Conservation (phyloP, 1,140 invertebrate genomes). For the Rhyacophila brunnea region DNA sequence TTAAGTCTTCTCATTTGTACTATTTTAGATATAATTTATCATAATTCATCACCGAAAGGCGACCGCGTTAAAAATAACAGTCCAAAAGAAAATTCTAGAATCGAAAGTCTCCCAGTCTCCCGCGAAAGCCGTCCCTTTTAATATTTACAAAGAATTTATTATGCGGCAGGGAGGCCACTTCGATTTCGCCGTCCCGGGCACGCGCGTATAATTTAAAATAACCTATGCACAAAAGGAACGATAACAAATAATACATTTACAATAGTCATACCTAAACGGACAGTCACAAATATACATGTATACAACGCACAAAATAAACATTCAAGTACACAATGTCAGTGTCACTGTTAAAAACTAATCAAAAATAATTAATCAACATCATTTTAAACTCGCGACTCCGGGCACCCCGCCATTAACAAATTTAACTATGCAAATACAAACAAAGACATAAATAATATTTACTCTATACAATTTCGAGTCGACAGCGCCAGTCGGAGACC, state of each 20-base stretch:
- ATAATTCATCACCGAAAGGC: not conserved
- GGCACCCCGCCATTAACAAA: constrained; percentile 1
- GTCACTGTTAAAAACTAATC: constrained; percentile 19
- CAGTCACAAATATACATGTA: constrained; percentile 34
- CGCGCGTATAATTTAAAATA: constrained; percentile 15
- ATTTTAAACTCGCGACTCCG: not conserved
- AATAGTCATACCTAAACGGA: constrained; percentile 29
- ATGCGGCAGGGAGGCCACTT: too few relatives aligned
- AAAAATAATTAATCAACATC: not conserved
- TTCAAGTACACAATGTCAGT: constrained; percentile 27
- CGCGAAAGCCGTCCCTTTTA: too few relatives aligned
- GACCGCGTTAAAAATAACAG: too few relatives aligned
- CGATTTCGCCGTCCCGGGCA: too few relatives aligned
- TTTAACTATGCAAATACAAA: constrained; percentile 12
- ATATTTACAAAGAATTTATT: too few relatives aligned
- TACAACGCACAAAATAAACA: constrained; percentile 33
- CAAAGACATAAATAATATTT: constrained; percentile 6
- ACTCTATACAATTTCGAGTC: constrained; percentile 18
- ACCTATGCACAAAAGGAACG: constrained; percentile 35
- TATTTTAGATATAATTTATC: constrained; percentile 54
- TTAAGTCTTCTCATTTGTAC: constrained; percentile 61
- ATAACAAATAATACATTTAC: constrained; percentile 27
- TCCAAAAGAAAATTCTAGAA: too few relatives aligned
- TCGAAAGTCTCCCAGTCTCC: too few relatives aligned
- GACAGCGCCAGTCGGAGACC: not conserved